A percentile compares a stretch with the other conserved stretches of the same genome.
Evolutionary conservation across 2,888 invertebrate species (phyloP).

Genomic region (Acrobasis repandana): DNA sequence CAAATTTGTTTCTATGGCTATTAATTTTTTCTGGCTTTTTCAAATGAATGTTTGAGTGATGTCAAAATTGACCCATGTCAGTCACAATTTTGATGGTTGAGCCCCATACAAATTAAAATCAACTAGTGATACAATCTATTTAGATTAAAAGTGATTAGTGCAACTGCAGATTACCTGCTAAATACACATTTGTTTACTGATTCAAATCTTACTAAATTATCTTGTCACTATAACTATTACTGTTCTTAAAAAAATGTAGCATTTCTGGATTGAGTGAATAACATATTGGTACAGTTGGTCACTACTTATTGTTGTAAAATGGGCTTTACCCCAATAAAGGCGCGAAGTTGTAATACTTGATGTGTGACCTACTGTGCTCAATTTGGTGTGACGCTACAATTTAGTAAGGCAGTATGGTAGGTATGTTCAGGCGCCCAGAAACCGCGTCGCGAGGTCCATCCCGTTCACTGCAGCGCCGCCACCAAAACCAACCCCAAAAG

Average conservation of each 20-base stretch:
- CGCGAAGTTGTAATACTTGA: too few relatives aligned
- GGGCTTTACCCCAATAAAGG: too few relatives aligned
- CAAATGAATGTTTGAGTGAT: not conserved
- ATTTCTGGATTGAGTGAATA: not conserved
- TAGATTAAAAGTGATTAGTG: slow-evolving; percentile 1
- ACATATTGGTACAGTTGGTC: too few relatives aligned
- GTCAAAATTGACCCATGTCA: not conserved
- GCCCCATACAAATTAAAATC: not conserved
- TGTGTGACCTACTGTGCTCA: too few relatives aligned
- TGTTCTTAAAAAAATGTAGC: slow-evolving; percentile 12
- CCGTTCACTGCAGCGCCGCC: slow-evolving; percentile 56
- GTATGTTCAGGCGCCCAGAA: slow-evolving; percentile 71
- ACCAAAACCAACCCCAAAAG: slow-evolving; percentile 40
- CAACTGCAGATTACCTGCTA: slow-evolving; percentile 11
- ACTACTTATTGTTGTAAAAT: too few relatives aligned
- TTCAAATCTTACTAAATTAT: not conserved
- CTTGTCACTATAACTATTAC: not conserved
- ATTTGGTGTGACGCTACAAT: slow-evolving; percentile 17
- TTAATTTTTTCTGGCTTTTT: not conserved
- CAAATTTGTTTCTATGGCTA: slow-evolving; percentile 4
- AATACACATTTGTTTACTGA: not conserved
- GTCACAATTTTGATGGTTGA: slow-evolving; percentile 15
- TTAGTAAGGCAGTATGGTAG: slow-evolving; percentile 40
- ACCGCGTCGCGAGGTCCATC: slow-evolving; percentile 49
- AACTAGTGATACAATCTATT: not conserved